Conservation (phyloP, 2,113 vertebrate genomes). For the Sylvia atricapilla region DNA sequence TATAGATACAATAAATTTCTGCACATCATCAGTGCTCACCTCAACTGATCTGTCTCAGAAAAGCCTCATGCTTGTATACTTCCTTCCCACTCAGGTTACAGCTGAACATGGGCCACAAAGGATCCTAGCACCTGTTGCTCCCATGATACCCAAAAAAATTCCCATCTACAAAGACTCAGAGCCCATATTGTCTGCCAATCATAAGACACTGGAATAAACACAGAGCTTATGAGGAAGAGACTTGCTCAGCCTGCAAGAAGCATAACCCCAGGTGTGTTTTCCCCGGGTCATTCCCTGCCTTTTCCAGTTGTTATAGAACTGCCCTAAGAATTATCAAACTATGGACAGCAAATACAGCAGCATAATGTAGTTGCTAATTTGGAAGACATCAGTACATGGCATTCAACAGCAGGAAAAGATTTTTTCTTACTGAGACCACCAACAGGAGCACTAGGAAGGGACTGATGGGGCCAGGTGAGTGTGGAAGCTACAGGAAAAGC, state of each 20-base stretch:
- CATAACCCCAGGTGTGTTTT: background rate
- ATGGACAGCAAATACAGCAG: background rate
- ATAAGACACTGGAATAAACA: background rate
- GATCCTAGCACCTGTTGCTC: background rate
- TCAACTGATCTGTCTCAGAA: background rate
- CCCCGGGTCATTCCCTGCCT: background rate
- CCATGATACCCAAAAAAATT: background rate
- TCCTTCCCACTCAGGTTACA: background rate
- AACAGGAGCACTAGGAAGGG: background rate
- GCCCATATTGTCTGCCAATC: accelerated
- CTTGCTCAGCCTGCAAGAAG: background rate
- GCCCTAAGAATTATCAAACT: background rate
- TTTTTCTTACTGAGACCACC: background rate
- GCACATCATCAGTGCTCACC: background rate
- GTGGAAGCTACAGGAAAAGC: background rate
- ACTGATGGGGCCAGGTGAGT: no score
- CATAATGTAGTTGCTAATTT: background rate
- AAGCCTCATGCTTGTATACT: background rate
- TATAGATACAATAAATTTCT: background rate
- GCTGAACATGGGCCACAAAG: background rate
- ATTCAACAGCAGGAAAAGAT: background rate
- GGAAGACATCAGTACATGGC: background rate
- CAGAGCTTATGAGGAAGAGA: background rate
- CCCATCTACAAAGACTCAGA: background rate
- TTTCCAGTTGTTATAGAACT: background rate